Percentiles rank a stretch among this genome's conserved stretches.
Evolutionary conservation across 2,797 vertebrate species (phyloP).

Genomic region (Alosa sapidissima): DNA sequence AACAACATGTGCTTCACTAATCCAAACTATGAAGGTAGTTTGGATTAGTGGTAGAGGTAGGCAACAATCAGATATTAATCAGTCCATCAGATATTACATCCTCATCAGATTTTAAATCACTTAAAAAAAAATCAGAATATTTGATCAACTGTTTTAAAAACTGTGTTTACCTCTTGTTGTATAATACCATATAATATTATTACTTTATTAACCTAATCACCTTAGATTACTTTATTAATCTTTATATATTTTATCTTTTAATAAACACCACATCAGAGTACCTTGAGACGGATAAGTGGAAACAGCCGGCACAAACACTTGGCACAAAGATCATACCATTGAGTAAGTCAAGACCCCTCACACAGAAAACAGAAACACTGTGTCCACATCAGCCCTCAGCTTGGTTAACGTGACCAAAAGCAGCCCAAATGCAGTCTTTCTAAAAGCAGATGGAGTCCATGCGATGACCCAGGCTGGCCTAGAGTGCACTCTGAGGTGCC

Average conservation of each 20-base stretch:
- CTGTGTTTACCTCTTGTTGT: not conserved
- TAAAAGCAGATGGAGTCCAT: not conserved
- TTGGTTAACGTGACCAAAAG: not conserved
- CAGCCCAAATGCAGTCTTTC: not conserved
- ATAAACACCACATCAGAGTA: not conserved
- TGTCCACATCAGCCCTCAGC: not conserved
- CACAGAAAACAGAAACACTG: constrained; percentile 8
- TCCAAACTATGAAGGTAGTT: not conserved
- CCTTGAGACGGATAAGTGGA: not conserved
- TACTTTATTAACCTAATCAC: too few relatives aligned
- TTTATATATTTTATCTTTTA: too few relatives aligned
- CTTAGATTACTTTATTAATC: too few relatives aligned
- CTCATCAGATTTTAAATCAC: not conserved
- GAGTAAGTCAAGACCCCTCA: constrained; percentile 13
- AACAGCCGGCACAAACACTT: not conserved
- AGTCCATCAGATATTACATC: too few relatives aligned
- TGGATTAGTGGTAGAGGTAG: too few relatives aligned
- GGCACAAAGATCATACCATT: not conserved
- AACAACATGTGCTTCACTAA: not conserved
- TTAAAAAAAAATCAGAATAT: not conserved
- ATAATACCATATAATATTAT: too few relatives aligned
- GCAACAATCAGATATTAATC: not conserved
- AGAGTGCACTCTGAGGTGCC: constrained; percentile 33
- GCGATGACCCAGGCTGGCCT: constrained; percentile 17
- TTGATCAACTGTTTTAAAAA: not conserved